Evolutionary conservation across 2,113 vertebrate species (phyloP), one percentile per base, ranked within the genome.

Genomic region (Corapipo altera): DNA sequence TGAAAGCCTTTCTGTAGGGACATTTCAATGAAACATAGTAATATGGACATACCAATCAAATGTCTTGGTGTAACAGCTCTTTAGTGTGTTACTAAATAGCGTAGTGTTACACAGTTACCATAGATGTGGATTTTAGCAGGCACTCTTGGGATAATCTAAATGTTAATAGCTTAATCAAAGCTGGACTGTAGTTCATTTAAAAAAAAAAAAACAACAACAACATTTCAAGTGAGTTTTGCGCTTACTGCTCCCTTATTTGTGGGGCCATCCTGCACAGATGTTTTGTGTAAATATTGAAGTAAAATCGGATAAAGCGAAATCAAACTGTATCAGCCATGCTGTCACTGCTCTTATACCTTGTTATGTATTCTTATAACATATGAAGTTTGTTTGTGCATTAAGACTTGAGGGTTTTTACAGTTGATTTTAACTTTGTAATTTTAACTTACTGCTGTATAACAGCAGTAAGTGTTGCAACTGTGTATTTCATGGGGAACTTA

Each of bases 141-240:
- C 2, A 2, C 17, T 51, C 26, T 57, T 55, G 8, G 44, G 33
- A n/a, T 71, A 37, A 24, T 37, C 27, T 46, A 33, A 30, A 37
- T 33, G 11, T 23, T 82, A 88, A n/a, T 18, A 65, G 49, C 59
- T 7, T n/a, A 58, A 37, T 62, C 46, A 39, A 72, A 85, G 16
- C 5, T 46, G 30, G 19, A 54, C 33, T 82, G 32, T 35, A 33
- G 8, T 55, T 77, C 4, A 51, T 37, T 27, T 12, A 10, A 43
- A 37, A 69, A 54, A 43, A 61, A 13, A 15, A 59, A 59, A 23
- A 41, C 12, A 41, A 7, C 4, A 11, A 30, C 30, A 22, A 23
- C 22, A 33, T 6, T n/a, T 16, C 11, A 46, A 15, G 24, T 2
- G 22, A 24, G 4, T 35, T 79, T 61, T 61, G 8, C 0, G 0